Percentiles rank a stretch among this genome's conserved stretches.
These are phyloP conservation scores for Zophobas atratus DNA, from an alignment of 1,140 invertebrate genomes.

Conservation along the genomic window DNA sequence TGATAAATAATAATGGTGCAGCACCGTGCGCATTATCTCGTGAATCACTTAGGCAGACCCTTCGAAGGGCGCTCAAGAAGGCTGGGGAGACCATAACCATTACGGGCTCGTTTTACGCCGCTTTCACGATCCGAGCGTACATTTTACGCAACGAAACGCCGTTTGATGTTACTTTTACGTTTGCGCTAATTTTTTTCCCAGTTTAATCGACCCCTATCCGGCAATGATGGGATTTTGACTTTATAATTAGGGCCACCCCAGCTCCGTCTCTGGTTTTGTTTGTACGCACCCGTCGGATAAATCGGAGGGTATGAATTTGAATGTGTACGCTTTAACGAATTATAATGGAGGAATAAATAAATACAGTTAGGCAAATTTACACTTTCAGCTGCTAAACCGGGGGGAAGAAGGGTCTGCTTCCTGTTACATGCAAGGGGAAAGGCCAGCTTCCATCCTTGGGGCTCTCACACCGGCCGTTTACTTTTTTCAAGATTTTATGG, in stretches of 20 bases:
- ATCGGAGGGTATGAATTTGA: slow-evolving; percentile 61
- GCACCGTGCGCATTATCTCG: slow-evolving; percentile 29
- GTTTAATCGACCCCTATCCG: slow-evolving; percentile 36
- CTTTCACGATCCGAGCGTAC: slow-evolving; percentile 44
- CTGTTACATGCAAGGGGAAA: slow-evolving; percentile 50
- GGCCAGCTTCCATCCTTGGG: neutral
- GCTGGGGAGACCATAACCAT: slow-evolving; percentile 44
- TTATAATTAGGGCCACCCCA: slow-evolving; percentile 55
- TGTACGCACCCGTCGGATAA: slow-evolving; percentile 54
- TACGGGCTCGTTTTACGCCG: slow-evolving; percentile 47
- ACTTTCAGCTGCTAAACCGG: slow-evolving; percentile 59
- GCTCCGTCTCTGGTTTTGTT: slow-evolving; percentile 51
- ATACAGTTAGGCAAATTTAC: slow-evolving; percentile 61
- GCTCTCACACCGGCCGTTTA: too few species aligned
- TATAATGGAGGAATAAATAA: slow-evolving; percentile 62
- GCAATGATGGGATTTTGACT: slow-evolving; percentile 59
- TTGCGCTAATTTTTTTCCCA: slow-evolving; percentile 48
- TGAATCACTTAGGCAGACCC: slow-evolving; percentile 47
- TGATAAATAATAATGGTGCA: slow-evolving; percentile 43
- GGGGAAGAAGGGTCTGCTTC: slow-evolving; percentile 54
- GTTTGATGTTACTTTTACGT: slow-evolving; percentile 50
- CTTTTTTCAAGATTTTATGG: too few species aligned
- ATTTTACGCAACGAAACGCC: slow-evolving; percentile 46
- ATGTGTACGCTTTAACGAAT: slow-evolving; percentile 59
- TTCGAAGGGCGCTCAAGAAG: slow-evolving; percentile 30